Conservation (phyloP, 2,797 vertebrate species). For the Tokudaia muenninki region DNA sequence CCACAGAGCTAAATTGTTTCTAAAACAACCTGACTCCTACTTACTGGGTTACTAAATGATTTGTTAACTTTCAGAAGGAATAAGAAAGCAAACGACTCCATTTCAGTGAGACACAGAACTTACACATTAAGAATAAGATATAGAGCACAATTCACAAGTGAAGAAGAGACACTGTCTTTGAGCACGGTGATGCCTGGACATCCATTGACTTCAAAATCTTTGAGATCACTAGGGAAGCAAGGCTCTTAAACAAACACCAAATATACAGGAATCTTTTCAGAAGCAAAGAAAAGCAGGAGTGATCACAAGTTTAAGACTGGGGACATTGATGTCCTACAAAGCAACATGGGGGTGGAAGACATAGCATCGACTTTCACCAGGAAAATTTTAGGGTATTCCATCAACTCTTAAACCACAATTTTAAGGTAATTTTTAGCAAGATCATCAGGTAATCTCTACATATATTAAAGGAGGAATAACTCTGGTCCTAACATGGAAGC, state of each 20-base stretch:
- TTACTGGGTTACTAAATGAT: conserved; percentile 48
- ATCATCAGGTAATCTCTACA: not conserved
- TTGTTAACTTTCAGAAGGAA: conserved; percentile 50
- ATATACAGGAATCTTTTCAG: not conserved
- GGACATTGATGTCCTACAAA: not conserved
- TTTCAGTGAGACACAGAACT: not conserved
- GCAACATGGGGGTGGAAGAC: not conserved
- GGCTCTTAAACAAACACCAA: not conserved
- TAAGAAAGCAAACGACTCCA: conserved; percentile 38
- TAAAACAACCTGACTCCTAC: conserved; percentile 36
- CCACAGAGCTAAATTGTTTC: conserved; percentile 37
- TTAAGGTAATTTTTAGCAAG: conserved; percentile 24
- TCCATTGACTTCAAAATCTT: not conserved
- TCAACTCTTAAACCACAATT: not conserved
- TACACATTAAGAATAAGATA: conserved; percentile 37
- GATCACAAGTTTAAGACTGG: not conserved
- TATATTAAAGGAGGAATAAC: not conserved
- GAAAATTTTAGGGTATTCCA: not conserved
- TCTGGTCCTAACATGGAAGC: not conserved
- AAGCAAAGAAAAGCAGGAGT: conserved; percentile 31
- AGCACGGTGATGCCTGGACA: not conserved
- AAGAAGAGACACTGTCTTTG: not conserved
- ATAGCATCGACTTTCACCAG: not conserved
- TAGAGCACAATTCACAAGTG: not conserved
- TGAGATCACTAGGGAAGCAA: not conserved